Base-by-base conservation (phyloP, 2,113 vertebrate species). In the Brachyhypopomus gauderio region DNA sequence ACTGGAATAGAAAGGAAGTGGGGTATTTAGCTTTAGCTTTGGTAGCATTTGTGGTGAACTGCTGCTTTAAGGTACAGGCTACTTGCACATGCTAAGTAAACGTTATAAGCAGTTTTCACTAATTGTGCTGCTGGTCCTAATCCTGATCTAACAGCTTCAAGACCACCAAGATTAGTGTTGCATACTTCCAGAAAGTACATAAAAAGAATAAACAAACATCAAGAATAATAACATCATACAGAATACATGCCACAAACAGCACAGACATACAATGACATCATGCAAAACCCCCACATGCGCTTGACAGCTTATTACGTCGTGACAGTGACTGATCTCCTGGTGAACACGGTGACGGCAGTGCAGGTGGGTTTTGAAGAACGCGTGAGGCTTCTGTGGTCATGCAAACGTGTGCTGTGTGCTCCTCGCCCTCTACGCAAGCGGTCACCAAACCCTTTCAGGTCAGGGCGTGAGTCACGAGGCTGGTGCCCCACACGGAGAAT, bases 281-380 rank as follows among this genome's bases (percentile, higher is more conserved):
- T 55, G 30, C 52, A 69, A 36, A 30, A 22, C 16, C 34, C 34
- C 41, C 4, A 8, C 76, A 78, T 78, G 76, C 76, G 30, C 41
- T 14, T 3, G 3, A 38, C 1, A 2, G 25, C 12, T 0, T 22
- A 27, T 23, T 25, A 63, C 25, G 20, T 17, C 17, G 59, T 76
- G 58, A 41, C 56, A 23, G 34, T 64, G 27, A 66, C 25, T 3
- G 8, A 4, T 17, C 5, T 48, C 19, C 74, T 19, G 1, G 3
- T 9, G 5, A 63, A 76, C 25, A 66, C 27, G 1, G 23, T 64
- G 74, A 27, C 22, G 64, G 17, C 4, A 20, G 19, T 48, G 59
- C 41, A 22, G 59, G 25, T 63, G 23, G 19, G 14, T 67, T 22
- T 23, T 9, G 23, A 69, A 4, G 38, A 70, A n/a, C 34, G 11